Base-by-base conservation (phyloP, 1,140 invertebrate genomes). In the Drosophila pachea region DNA sequence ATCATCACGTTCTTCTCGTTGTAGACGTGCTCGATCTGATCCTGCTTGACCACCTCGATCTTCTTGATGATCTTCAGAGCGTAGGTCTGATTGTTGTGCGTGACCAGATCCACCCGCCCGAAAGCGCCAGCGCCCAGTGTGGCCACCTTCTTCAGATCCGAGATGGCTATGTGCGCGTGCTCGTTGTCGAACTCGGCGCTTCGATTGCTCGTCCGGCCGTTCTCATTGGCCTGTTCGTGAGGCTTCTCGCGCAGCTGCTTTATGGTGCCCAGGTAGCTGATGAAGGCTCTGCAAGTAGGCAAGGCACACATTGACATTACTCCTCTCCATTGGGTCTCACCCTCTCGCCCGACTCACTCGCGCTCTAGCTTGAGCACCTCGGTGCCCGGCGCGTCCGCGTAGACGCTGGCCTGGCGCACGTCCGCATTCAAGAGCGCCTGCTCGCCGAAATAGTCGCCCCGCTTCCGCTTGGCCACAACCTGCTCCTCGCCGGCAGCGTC, bases 81-180 rank as follows among this genome's bases (percentile, higher is more conserved):
- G 89, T 96, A 97, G 0, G 94, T 93, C 47, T 92, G 93, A 47
- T 93, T 92, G 31, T 89, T 91, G 77, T 92, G 86, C 76, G 92
- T 54, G 1, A 97, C 96, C 38, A 99, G 90, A 78, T 97, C 95
- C 0, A 98, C 97, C 5, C 96, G 91, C 0, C 97, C 97, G 82
- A 98, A 98, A 8, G 97, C 97, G 5, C 97, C 97, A 1, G 97
- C 93, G 9, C 97, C 97, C 64, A 99, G 91, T 0, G 97, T 98
- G 3, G 94, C 93, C 33, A 97, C 91, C n/a, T 94, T 92, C 74
- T 95, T 93, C 32, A 98, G 90, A 82, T 98, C 95, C 35, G 92
- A 91, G 6, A 98, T 90, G 43, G 93, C 91, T 29, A 97, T 90
- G 53, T 94, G 90, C 9, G 92, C 91, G 81, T 93, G 95, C 78